Base-by-base conservation (phyloP, 2,888 invertebrate species). In the Myopa testacea region DNA sequence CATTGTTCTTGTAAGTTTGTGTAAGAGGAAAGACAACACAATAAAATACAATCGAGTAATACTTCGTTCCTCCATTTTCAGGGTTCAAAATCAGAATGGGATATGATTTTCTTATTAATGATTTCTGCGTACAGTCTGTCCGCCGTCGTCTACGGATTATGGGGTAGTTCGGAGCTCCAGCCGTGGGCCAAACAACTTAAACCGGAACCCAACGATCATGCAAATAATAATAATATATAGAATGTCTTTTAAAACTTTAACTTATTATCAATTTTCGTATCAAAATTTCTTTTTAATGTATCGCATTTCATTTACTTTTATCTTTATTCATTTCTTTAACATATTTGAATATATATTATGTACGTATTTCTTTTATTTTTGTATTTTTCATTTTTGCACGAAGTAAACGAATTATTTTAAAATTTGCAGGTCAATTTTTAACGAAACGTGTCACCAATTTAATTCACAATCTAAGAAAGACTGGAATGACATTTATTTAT, bases 1-100 rank as follows among this genome's bases (percentile, higher is more conserved):
- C 50, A 89, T 89, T 67, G 76, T 82, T 68, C 79, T 80, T 7
- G 10, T 70, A 78, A 34, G 80, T 81, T 50, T 50, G 50, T 8
- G 10, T 3, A 50, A 14, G 14, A 14, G 50, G 50, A 14, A 50
- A 50, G 14, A n/a, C 6, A 34, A 10, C 34, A 63, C n/a, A 34
- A 40, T 26, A n/a, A 62, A 26, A 55, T 1, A 50, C 60, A 58
- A 60, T 4, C 34, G 34, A 26, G 1, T 68, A 26, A n/a, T 52
- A 45, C 16, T 34, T 34, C 26, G 4, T 34, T 38, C 12, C 34
- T 37, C 45, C 75, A 90, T n/a, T 77, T 78, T 26, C 75, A 90
- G 90, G 90, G 90, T 19, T 86, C 83, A 2, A 87, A 88, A 77
- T 83, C 84, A 4, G 90, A 90, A 80, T 91, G 91, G 90, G 84